phyloP scores from a whole-genome alignment of 2,797 vertebrate species.

The Siniperca undulata region DNA sequence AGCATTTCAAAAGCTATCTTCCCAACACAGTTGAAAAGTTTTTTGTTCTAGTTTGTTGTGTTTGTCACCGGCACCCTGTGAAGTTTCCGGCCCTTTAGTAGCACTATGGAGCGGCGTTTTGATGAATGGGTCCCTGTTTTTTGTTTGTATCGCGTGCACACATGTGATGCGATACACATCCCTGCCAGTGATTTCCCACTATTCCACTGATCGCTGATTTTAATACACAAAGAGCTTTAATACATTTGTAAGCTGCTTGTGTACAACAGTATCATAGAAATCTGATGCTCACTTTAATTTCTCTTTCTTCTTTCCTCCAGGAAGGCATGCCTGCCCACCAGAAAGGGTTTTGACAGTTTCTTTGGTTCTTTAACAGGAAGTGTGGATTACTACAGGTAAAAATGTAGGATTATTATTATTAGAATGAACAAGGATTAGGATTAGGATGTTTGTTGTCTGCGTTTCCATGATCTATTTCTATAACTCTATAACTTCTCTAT shows the following conservation, averaged over 20 bases:
- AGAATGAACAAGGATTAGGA: not conserved
- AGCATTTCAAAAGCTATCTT: not conserved
- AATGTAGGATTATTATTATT: accelerated
- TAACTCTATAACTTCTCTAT: not conserved
- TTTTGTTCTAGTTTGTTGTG: too few relatives aligned
- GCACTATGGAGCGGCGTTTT: not conserved
- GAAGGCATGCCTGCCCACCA: slow-evolving; percentile 91
- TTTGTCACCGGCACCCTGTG: not conserved
- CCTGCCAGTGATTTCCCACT: not conserved
- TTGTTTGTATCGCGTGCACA: not conserved
- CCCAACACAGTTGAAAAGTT: not conserved
- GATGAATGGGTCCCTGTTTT: not conserved
- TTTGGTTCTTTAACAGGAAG: slow-evolving; percentile 96
- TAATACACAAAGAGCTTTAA: not conserved
- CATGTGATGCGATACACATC: too few relatives aligned
- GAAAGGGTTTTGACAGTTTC: slow-evolving; percentile 94
- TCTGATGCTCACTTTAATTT: not conserved
- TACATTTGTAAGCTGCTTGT: not conserved
- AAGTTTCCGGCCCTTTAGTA: not conserved
- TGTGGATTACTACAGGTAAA: slow-evolving; percentile 93
- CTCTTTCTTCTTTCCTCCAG: slow-evolving; percentile 41
- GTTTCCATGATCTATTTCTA: not conserved
- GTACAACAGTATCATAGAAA: not conserved
- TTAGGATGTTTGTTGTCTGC: not conserved
- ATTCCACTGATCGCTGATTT: not conserved